These are phyloP conservation scores for Cyprinodon brontotheroides DNA, from an alignment of 2,113 vertebrate species.

Conservation along the genomic window DNA sequence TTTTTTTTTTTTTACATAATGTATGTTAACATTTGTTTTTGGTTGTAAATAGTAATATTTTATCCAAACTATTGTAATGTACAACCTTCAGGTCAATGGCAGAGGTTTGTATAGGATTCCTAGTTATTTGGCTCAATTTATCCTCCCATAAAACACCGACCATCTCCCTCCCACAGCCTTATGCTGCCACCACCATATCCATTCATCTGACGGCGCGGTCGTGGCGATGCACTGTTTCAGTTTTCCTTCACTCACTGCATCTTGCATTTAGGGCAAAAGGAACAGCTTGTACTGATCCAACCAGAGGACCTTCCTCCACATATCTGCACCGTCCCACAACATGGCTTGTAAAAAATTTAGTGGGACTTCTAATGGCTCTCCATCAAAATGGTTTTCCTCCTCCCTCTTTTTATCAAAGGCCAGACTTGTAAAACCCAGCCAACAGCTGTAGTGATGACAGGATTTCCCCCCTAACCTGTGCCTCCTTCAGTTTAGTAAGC, in stretches of 20 bases:
- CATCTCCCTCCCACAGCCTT: background rate
- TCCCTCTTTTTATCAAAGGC: background rate
- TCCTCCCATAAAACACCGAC: too few relatives aligned
- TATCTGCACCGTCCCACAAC: background rate
- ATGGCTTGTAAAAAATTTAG: background rate
- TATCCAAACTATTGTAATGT: too few relatives aligned
- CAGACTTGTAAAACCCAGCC: background rate
- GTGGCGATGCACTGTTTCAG: background rate
- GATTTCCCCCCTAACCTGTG: background rate
- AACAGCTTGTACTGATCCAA: background rate
- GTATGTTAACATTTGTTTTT: too few relatives aligned
- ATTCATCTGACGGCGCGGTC: background rate
- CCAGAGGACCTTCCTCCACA: too few relatives aligned
- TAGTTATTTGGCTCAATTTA: background rate
- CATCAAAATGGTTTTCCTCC: background rate
- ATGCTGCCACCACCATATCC: background rate
- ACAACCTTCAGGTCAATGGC: background rate
- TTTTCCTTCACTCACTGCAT: background rate
- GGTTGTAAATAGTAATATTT: too few relatives aligned
- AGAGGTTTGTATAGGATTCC: background rate
- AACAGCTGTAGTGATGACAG: background rate
- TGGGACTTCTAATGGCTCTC: background rate
- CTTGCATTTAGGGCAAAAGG: background rate
- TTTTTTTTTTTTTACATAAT: too few relatives aligned
- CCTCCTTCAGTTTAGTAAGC: background rate